Percentiles rank a stretch among this genome's conserved stretches.
Conservation (phyloP, 2,888 invertebrate species). For the Candidula unifasciata region DNA sequence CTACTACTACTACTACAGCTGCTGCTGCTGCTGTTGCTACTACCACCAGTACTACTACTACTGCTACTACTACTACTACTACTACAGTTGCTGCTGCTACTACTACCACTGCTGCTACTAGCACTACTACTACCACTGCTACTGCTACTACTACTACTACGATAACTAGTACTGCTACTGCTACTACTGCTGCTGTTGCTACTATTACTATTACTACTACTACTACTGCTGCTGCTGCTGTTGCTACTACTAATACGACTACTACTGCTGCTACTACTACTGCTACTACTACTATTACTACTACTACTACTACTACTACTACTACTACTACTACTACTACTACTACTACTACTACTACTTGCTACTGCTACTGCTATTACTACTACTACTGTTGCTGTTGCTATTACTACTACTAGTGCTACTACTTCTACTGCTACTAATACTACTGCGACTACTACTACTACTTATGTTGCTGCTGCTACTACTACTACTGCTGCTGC, state of each 20-base stretch:
- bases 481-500: too few relatives aligned
- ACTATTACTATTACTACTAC: conserved; percentile 26
- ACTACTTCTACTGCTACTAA: too few relatives aligned
- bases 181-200: not conserved
- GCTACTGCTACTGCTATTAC: not conserved
- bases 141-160: conserved; percentile 31
- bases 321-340: conserved; percentile 27
- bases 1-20: not conserved
- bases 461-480: too few relatives aligned
- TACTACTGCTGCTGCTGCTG: not conserved
- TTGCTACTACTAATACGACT: not conserved
- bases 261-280: conserved; percentile 3
- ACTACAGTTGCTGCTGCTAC: not conserved
- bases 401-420: not conserved
- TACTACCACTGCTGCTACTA: conserved; percentile 15
- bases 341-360: conserved; percentile 6
- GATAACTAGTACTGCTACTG: too few relatives aligned
- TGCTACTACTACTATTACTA: conserved; percentile 21
- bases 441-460: too few relatives aligned
- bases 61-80: conserved; percentile 15
- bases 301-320: conserved; percentile 31
- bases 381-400: not conserved
- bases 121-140: conserved; percentile 15
- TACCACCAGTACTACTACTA: conserved; percentile 23
- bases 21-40: not conserved